Evolutionary conservation across 2,888 invertebrate genomes (phyloP).

Genomic region (Noctua comes): DNA sequence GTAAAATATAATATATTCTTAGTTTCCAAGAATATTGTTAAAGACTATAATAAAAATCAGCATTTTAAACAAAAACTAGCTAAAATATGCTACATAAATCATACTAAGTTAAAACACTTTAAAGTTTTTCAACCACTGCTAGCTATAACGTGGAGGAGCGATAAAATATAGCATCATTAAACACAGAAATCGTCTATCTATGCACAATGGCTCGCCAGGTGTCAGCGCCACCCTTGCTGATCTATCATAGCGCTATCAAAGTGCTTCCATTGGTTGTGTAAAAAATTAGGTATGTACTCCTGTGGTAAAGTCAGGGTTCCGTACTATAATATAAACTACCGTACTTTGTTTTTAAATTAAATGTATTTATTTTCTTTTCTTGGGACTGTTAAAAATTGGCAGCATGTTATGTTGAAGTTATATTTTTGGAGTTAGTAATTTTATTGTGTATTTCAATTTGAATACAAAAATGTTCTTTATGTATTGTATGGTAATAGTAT

Average conservation of each 20-base stretch:
- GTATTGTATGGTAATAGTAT: constrained; percentile 52
- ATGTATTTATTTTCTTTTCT: not conserved
- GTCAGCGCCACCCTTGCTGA: constrained; percentile 70
- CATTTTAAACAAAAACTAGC: constrained; percentile 16
- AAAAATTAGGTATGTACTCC: constrained; percentile 61
- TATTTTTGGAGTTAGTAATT: constrained; percentile 9
- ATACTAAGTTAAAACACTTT: constrained; percentile 47
- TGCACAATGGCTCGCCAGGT: constrained; percentile 67
- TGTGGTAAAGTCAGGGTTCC: constrained; percentile 49
- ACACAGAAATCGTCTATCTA: constrained; percentile 65
- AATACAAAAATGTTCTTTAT: constrained; percentile 31
- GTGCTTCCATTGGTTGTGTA: constrained; percentile 59
- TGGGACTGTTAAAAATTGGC: not conserved
- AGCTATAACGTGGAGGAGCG: constrained; percentile 58
- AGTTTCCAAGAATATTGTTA: not conserved
- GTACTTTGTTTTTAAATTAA: not conserved
- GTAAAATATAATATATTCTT: not conserved
- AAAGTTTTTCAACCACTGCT: constrained; percentile 56
- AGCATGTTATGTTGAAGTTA: constrained; percentile 4
- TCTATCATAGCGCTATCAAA: constrained; percentile 74
- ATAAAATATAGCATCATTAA: constrained; percentile 77
- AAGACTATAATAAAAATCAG: not conserved
- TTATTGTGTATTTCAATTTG: constrained; percentile 20
- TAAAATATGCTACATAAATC: constrained; percentile 42
- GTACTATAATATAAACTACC: constrained; percentile 26